Evolutionary conservation across 2,797 vertebrate species (phyloP), one percentile per base, ranked within the genome.

Genomic region (Rhynchotus rufescens): DNA sequence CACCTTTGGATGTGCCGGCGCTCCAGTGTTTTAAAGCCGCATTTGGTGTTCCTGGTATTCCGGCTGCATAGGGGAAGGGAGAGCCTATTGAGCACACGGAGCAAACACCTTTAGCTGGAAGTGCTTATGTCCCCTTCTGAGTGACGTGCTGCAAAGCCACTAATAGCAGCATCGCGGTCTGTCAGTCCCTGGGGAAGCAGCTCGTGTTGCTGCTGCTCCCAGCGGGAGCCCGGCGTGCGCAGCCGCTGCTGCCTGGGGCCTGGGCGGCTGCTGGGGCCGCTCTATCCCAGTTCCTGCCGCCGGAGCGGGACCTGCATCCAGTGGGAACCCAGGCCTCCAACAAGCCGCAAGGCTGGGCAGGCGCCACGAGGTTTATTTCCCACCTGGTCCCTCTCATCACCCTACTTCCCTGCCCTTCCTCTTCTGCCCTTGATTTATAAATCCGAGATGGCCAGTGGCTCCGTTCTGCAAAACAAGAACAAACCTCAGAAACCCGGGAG

Each of bases 131-230:
- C 65, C 64, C 71, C 38, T 94, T 88, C 45, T 62, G 38, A n/a
- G 32, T 44, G 34, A 54, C 74, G 86, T 78, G 60, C 80, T 89
- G 66, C 64, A 81, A 66, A 54, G 66, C 68, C 74, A 93, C 60
- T 75, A 82, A 45, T 75, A 94, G 87, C 93, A 82, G 40, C 86
- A 77, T 86, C 80, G 74, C 82, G 71, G 73, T 47, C 76, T 4
- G 6, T 90, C 84, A 81, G 69, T 69, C 84, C 69, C 25, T 30
- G 61, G 59, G 30, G 78, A 86, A 83, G 30, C 34, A 30, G 72
- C 72, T 86, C 85, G 67, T 2, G 36, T 10, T 36, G 1, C 26
- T 86, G 62, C 59, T 22, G 14, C 92, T 80, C 36, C 36, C 36
- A 12, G 40, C 40, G 40, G 40, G 32, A 60, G 40, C 40, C 13